A percentile compares a stretch with the other conserved stretches of the same genome.
Evolutionary conservation across 1,140 invertebrate genomes (phyloP).

Genomic region (Gonatopus flavifemur): DNA sequence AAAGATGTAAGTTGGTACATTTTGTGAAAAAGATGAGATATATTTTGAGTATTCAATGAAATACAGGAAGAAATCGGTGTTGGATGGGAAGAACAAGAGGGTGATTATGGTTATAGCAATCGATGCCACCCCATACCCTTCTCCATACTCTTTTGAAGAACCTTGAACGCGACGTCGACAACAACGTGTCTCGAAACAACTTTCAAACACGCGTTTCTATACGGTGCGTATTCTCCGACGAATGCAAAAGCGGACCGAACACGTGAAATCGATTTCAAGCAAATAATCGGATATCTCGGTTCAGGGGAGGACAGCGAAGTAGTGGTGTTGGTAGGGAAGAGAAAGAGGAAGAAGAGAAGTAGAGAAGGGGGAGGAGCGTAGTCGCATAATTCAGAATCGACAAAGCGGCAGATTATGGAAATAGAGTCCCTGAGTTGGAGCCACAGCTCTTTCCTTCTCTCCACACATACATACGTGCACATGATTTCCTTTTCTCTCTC

Average conservation of each 20-base stretch:
- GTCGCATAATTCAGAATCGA: slow-evolving; percentile 59
- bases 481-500: slow-evolving; percentile 11
- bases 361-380: slow-evolving; percentile 42
- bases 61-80: too few species aligned
- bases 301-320: slow-evolving; percentile 16
- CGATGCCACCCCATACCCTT: too few species aligned
- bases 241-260: slow-evolving; percentile 46
- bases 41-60: too few species aligned
- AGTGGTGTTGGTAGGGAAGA: slow-evolving; percentile 9
- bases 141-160: too few species aligned
- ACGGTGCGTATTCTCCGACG: slow-evolving; percentile 24
- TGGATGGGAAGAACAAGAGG: slow-evolving; percentile 1
- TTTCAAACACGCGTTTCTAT: background rate
- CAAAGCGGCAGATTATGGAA: slow-evolving; percentile 59
- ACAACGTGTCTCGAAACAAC: too few species aligned
- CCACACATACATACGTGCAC: slow-evolving; percentile 2
- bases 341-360: slow-evolving; percentile 20
- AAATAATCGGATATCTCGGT: slow-evolving; percentile 55
- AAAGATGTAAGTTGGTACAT: too few species aligned
- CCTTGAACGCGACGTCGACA: too few species aligned
- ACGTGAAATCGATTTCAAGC: slow-evolving; percentile 54
- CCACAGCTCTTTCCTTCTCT: slow-evolving; percentile 24
- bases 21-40: too few species aligned
- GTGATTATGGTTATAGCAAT: background rate
- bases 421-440: slow-evolving; percentile 52